A percentile compares a stretch with the other conserved stretches of the same genome.
Conservation (phyloP, 2,113 vertebrate species). For the Ploceus nigricollis region DNA sequence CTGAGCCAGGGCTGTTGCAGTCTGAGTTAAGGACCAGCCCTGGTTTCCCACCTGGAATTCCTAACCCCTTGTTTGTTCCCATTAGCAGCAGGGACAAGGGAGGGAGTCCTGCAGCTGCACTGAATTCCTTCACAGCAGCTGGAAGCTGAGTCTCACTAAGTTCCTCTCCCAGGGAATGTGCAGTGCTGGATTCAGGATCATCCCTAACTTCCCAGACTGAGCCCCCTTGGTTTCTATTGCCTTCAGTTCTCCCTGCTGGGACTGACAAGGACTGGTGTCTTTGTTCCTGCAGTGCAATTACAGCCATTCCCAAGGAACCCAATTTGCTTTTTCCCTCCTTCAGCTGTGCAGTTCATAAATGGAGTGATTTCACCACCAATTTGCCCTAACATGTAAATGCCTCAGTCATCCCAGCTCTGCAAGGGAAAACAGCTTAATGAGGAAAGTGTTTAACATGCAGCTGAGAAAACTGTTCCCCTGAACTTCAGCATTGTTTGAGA, state of each 20-base stretch:
- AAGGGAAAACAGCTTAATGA: neutral
- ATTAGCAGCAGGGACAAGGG: neutral
- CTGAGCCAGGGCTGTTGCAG: neutral
- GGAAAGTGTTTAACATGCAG: neutral
- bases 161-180: accelerated
- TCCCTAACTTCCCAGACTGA: neutral
- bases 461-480: neutral
- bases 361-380: neutral
- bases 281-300: neutral
- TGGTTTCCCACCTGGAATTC: neutral
- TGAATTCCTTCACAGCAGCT: neutral
- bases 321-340: neutral
- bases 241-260: neutral
- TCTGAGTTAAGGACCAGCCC: neutral
- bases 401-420: neutral
- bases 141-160: neutral
- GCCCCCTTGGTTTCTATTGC: neutral
- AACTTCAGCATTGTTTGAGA: neutral
- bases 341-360: neutral
- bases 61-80: neutral
- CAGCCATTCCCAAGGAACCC: neutral
- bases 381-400: neutral
- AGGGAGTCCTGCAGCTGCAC: neutral
- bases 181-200: neutral
- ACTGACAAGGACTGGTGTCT: neutral